Percentiles rank a stretch among this genome's conserved stretches.
Conservation (phyloP, 2,113 vertebrate genomes). For the Mystacornis crossleyi region DNA sequence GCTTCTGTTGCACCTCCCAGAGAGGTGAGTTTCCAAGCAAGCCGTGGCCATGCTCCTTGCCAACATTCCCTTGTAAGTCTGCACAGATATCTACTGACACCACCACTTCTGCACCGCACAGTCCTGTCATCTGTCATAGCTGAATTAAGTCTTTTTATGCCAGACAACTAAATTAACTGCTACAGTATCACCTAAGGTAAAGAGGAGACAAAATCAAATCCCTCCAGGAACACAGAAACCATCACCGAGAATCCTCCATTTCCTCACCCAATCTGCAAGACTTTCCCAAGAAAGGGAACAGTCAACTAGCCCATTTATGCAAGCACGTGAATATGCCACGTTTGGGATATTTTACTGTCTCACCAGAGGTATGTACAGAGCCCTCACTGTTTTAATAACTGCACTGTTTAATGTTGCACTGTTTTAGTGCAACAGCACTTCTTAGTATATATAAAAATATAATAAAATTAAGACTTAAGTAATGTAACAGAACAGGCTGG, state of each 20-base stretch:
- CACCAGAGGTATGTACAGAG: not conserved
- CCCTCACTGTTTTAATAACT: not conserved
- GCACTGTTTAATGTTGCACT: not conserved
- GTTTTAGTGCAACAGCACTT: not conserved
- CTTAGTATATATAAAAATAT: not conserved
- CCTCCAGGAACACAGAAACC: not conserved
- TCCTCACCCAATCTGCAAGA: not conserved
- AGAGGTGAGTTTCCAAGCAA: not conserved
- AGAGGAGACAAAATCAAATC: not conserved
- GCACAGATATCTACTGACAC: not conserved
- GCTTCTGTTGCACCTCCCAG: not conserved
- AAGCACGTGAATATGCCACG: fast-evolving
- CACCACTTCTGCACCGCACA: not conserved
- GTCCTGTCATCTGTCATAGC: not conserved
- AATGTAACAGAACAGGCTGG: not conserved
- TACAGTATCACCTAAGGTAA: not conserved
- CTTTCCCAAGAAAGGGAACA: not conserved
- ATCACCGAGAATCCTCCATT: not conserved
- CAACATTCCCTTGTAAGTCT: not conserved
- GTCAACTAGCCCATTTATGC: not conserved
- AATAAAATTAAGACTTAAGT: not conserved
- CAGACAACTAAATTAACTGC: not conserved
- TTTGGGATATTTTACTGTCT: not conserved
- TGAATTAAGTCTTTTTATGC: not conserved
- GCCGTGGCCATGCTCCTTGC: fast-evolving